phyloP scores from a whole-genome alignment of 2,888 invertebrate genomes.

The Lamellibrachia satsuma region DNA sequence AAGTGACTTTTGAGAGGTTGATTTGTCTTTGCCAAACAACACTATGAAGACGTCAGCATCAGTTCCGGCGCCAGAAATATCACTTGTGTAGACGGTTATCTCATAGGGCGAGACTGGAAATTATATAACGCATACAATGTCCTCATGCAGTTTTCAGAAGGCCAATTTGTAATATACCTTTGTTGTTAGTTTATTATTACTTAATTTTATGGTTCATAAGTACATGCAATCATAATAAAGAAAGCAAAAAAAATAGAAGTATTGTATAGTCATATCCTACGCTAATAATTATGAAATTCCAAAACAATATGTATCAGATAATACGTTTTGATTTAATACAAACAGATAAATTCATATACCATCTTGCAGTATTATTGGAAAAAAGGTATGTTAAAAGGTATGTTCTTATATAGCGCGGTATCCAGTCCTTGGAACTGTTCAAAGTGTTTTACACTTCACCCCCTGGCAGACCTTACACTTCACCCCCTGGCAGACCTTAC shows the following conservation, averaged over 20 bases:
- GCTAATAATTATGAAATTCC: background rate
- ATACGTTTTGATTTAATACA: background rate
- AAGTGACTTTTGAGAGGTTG: constrained; percentile 58
- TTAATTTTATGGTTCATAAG: background rate
- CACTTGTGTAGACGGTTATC: constrained; percentile 60
- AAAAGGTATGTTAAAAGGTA: no score
- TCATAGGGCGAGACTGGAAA: constrained; percentile 63
- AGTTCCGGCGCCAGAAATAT: constrained; percentile 60
- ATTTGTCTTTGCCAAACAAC: constrained; percentile 60
- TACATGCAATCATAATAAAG: no score
- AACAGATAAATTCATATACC: background rate
- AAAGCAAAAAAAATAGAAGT: no score
- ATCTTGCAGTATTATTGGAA: background rate
- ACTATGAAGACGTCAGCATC: constrained; percentile 64
- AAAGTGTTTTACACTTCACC: no score
- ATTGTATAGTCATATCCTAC: no score
- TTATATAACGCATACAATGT: background rate
- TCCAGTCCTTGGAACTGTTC: no score
- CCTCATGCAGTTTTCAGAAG: background rate
- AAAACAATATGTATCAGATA: background rate
- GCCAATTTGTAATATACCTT: background rate
- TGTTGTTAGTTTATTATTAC: background rate
- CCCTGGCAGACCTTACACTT: no score
- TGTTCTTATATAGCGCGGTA: no score
- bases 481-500: no score